These are phyloP conservation scores for Bradypus variegatus DNA, from an alignment of 2,797 vertebrate species.

Conservation along the genomic window DNA sequence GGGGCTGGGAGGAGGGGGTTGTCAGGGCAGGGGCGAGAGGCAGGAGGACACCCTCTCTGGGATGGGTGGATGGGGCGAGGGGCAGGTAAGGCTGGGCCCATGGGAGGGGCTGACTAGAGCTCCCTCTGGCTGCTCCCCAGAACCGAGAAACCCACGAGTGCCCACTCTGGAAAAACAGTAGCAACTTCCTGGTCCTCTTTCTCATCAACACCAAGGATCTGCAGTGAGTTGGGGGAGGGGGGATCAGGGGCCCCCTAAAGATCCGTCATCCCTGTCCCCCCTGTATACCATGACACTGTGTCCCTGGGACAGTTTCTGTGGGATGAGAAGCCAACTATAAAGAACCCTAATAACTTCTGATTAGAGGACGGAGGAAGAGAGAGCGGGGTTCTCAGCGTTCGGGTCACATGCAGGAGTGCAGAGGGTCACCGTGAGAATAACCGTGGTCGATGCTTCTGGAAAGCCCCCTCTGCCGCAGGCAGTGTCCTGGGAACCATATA, in stretches of 20 bases:
- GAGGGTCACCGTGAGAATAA: neutral
- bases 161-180: conserved; percentile 44
- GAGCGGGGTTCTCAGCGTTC: no score
- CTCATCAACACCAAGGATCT: conserved; percentile 66
- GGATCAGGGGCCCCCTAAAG: neutral
- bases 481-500: no score
- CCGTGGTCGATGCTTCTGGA: fast-evolving
- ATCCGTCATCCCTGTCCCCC: neutral
- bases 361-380: neutral
- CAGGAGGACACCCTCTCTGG: neutral
- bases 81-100: no score
- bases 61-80: neutral
- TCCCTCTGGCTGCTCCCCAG: conserved; percentile 54
- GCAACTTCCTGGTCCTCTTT: conserved; percentile 75
- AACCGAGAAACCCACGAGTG: conserved; percentile 70
- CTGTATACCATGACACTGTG: no score
- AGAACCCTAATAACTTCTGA: neutral
- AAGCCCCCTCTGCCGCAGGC: no score
- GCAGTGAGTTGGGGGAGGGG: conserved; percentile 66
- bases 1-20: no score
- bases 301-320: neutral
- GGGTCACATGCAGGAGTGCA: neutral
- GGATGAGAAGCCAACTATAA: neutral
- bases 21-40: neutral
- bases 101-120: neutral